Evolutionary conservation across 2,888 invertebrate genomes (phyloP).

Genomic region (Chydorus sphaericus): DNA sequence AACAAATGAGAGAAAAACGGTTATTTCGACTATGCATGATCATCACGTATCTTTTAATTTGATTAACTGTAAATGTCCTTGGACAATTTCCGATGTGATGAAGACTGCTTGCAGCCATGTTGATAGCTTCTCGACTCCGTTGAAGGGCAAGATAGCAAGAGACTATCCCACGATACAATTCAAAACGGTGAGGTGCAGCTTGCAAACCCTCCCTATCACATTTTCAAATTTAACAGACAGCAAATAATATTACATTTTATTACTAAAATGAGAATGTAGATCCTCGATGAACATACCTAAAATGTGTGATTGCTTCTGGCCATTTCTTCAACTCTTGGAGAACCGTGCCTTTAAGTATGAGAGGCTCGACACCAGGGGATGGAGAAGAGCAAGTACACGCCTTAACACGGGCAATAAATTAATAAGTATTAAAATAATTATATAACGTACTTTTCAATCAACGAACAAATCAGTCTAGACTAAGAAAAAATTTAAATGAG

Average conservation of each 20-base stretch:
- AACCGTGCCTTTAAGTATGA: slow-evolving; percentile 54
- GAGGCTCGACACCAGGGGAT: slow-evolving; percentile 37
- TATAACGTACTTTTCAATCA: no score
- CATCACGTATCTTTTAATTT: background rate
- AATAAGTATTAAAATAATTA: background rate
- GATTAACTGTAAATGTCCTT: slow-evolving; percentile 50
- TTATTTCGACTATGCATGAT: slow-evolving; percentile 8
- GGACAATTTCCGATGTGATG: slow-evolving; percentile 56
- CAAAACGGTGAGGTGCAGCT: slow-evolving; percentile 46
- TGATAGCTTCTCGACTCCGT: slow-evolving; percentile 52
- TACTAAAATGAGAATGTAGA: background rate
- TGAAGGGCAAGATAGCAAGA: slow-evolving; percentile 54
- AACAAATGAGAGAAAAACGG: slow-evolving; percentile 21
- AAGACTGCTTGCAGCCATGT: slow-evolving; percentile 52
- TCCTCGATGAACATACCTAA: slow-evolving; percentile 28
- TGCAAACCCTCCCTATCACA: slow-evolving; percentile 38
- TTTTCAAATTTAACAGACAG: background rate
- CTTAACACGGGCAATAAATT: slow-evolving; percentile 6
- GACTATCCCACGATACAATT: slow-evolving; percentile 61
- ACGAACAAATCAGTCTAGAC: no score
- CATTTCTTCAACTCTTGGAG: slow-evolving; percentile 48
- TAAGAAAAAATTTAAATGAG: no score
- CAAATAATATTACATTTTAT: background rate
- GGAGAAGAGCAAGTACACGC: slow-evolving; percentile 17
- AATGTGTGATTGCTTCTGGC: slow-evolving; percentile 47